These are phyloP conservation scores for Tiliqua scincoides DNA, from an alignment of 2,113 vertebrate species.

Conservation along the genomic window DNA sequence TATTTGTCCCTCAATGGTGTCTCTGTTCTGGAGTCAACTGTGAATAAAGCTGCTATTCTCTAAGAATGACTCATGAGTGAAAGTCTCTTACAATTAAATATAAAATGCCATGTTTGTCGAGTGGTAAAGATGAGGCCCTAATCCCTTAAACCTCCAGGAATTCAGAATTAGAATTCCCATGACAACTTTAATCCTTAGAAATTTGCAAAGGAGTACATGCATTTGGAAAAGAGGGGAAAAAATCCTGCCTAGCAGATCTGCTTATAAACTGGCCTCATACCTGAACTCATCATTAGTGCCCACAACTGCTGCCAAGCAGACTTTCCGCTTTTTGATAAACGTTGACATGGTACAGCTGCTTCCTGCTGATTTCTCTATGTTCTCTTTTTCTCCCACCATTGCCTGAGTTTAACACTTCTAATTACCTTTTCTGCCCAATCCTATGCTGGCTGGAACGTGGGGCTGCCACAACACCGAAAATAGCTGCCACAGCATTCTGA, in stretches of 20 bases:
- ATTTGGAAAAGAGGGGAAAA: background rate
- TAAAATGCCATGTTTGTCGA: slow-evolving; percentile 26
- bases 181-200: slow-evolving; percentile 31
- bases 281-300: background rate
- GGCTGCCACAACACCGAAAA: too few relatives aligned
- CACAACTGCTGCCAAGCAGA: background rate
- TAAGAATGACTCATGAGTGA: slow-evolving; percentile 18
- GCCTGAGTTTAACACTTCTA: background rate
- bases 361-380: background rate
- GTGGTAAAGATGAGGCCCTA: slow-evolving; percentile 22
- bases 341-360: background rate
- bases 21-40: slow-evolving; percentile 26
- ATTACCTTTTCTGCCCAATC: background rate
- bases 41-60: slow-evolving; percentile 36
- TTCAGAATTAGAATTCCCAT: slow-evolving; percentile 30
- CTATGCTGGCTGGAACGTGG: too few relatives aligned
- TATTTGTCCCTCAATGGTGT: slow-evolving; percentile 31
- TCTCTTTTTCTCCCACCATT: background rate
- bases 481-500: too few relatives aligned
- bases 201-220: slow-evolving; percentile 14
- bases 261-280: background rate
- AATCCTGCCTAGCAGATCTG: background rate
- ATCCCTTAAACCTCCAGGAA: slow-evolving; percentile 23
- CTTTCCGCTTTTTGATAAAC: background rate
- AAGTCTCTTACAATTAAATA: slow-evolving; percentile 36